phyloP scores from a whole-genome alignment of 1,140 invertebrate genomes.

The Neodiprion pinetum region DNA sequence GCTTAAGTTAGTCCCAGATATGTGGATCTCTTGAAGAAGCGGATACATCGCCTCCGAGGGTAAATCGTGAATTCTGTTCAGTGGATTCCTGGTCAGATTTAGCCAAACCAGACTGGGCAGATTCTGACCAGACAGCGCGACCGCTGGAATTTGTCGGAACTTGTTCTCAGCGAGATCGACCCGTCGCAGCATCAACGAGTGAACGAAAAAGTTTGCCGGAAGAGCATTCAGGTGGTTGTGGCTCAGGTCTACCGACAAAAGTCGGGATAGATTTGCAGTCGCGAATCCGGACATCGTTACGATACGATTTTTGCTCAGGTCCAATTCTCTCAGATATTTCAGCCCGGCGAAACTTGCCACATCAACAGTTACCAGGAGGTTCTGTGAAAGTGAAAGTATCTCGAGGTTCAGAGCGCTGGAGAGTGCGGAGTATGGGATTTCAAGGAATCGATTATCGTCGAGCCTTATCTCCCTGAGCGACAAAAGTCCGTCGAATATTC shows the following conservation, averaged over 20 bases:
- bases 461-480: slow-evolving; percentile 78
- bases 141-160: slow-evolving; percentile 82
- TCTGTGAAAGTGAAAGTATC: slow-evolving; percentile 74
- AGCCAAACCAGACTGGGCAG: slow-evolving; percentile 76
- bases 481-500: slow-evolving; percentile 73
- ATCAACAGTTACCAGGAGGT: slow-evolving; percentile 76
- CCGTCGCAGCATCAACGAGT: slow-evolving; percentile 72
- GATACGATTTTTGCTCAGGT: slow-evolving; percentile 78
- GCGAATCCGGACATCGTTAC: slow-evolving; percentile 79
- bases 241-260: slow-evolving; percentile 77
- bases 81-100: slow-evolving; percentile 83
- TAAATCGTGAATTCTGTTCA: slow-evolving; percentile 74
- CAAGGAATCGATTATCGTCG: slow-evolving; percentile 73
- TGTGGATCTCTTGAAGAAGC: slow-evolving; percentile 80
- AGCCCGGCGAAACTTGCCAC: slow-evolving; percentile 78
- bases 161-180: slow-evolving; percentile 83
- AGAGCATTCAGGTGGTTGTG: slow-evolving; percentile 78
- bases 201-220: slow-evolving; percentile 81
- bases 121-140: slow-evolving; percentile 77
- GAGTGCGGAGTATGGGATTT: slow-evolving; percentile 80
- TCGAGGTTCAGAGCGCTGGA: slow-evolving; percentile 77
- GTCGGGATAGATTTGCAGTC: slow-evolving; percentile 74
- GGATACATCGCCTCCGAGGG: slow-evolving; percentile 71
- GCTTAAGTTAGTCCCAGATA: slow-evolving; percentile 82
- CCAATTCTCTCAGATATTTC: slow-evolving; percentile 74